phyloP scores from a whole-genome alignment of 2,113 vertebrate genomes.

The Protobothrops mucrosquamatus region DNA sequence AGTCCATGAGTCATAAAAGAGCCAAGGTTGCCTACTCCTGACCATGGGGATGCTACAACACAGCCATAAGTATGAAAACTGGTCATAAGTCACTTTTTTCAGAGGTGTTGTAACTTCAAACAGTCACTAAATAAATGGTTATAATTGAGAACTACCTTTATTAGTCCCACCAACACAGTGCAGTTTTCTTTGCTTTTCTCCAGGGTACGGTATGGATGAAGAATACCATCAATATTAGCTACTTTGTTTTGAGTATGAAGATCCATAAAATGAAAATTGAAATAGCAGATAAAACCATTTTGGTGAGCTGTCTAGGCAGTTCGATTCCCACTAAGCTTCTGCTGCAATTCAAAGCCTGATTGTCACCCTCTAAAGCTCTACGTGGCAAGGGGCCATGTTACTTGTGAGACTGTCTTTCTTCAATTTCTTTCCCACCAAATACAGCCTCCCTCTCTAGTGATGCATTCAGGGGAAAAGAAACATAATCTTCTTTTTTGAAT shows the following conservation, averaged over 20 bases:
- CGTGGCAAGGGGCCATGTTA: not conserved
- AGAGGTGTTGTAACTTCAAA: not conserved
- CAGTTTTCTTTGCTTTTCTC: conserved; percentile 53
- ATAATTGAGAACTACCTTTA: not conserved
- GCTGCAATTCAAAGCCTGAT: not conserved
- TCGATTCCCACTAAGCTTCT: not conserved
- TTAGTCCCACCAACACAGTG: conserved; percentile 29
- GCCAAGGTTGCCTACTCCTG: no score
- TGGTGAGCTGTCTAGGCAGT: not conserved
- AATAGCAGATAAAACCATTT: not conserved
- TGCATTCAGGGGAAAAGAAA: not conserved
- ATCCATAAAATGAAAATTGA: not conserved
- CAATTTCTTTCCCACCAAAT: not conserved
- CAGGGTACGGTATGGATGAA: conserved; percentile 25
- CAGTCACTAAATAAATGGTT: not conserved
- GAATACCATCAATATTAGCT: conserved; percentile 51
- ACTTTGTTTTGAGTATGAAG: conserved; percentile 27
- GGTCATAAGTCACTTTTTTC: not conserved
- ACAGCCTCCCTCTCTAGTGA: not conserved
- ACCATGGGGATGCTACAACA: not conserved
- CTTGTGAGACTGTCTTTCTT: not conserved
- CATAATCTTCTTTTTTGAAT: not conserved
- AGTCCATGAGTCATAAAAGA: no score
- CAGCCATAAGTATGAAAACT: not conserved
- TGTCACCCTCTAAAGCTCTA: not conserved